Evolutionary conservation across 2,113 vertebrate genomes (phyloP).

Genomic region (Bubalus kerabau): DNA sequence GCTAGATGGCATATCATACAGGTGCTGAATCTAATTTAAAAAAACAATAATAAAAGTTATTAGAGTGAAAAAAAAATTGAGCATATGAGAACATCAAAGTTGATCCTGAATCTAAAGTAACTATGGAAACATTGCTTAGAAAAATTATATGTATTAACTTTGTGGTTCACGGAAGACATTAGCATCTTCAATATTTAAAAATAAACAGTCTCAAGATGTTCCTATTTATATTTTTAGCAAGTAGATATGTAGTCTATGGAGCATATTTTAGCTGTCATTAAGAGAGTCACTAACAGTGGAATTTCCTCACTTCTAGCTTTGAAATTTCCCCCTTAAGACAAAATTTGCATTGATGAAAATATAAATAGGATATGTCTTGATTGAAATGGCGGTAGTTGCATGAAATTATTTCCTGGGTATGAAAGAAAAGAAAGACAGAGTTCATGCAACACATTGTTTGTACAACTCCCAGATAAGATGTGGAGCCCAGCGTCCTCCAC

Average conservation of each 20-base stretch:
- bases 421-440: not conserved
- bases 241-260: not conserved
- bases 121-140: conserved; percentile 58
- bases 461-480: accelerated
- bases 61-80: not conserved
- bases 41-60: conserved; percentile 29
- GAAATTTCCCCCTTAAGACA: not conserved
- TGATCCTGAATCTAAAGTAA: conserved; percentile 27
- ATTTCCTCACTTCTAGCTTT: conserved; percentile 38
- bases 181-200: conserved; percentile 56
- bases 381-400: not conserved
- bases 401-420: conserved; percentile 20
- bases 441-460: not conserved
- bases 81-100: not conserved
- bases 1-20: not conserved
- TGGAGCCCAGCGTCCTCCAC: accelerated
- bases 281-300: conserved; percentile 25
- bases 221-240: conserved; percentile 54
- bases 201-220: conserved; percentile 54
- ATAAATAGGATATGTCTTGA: conserved; percentile 54
- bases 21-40: not conserved
- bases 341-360: conserved; percentile 41
- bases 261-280: conserved; percentile 36
- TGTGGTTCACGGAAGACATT: conserved; percentile 42
- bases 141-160: conserved; percentile 48